Conservation (phyloP, 2,888 invertebrate species). For the Folsomia candida region DNA sequence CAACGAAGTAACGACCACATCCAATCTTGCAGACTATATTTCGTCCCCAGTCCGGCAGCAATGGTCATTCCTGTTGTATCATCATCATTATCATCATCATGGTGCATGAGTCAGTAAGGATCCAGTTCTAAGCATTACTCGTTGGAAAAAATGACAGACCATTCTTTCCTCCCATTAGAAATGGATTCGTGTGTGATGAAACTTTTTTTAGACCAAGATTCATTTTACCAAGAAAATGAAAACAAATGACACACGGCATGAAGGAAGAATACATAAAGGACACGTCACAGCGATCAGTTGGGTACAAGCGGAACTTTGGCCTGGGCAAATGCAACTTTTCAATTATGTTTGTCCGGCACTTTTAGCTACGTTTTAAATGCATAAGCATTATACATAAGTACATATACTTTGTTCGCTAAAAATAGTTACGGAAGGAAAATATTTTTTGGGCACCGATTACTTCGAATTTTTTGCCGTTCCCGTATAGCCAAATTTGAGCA, state of each 20-base stretch:
- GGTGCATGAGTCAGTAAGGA: neutral
- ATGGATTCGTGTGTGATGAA: neutral
- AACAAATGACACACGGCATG: neutral
- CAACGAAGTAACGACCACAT: slow-evolving; percentile 14
- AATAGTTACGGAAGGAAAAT: too few relatives aligned
- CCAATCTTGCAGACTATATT: neutral
- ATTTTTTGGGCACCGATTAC: too few relatives aligned
- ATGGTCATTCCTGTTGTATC: neutral
- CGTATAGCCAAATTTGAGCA: too few relatives aligned
- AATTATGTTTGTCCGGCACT: too few relatives aligned
- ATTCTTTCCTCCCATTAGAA: neutral
- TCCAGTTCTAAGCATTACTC: neutral
- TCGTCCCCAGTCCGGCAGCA: neutral
- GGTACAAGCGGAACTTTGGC: too few relatives aligned
- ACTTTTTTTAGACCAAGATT: neutral
- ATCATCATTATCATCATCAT: neutral
- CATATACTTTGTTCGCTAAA: too few relatives aligned
- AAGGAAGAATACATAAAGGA: too few relatives aligned
- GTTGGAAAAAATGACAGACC: neutral
- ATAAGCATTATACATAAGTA: too few relatives aligned
- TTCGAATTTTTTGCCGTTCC: too few relatives aligned
- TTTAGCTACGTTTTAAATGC: too few relatives aligned
- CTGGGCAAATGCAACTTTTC: too few relatives aligned
- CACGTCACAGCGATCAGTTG: too few relatives aligned
- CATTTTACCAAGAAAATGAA: neutral